A percentile compares a stretch with the other conserved stretches of the same genome.
These are phyloP conservation scores for Endomychus coccineus DNA, from an alignment of 2,888 invertebrate genomes.

Conservation along the genomic window DNA sequence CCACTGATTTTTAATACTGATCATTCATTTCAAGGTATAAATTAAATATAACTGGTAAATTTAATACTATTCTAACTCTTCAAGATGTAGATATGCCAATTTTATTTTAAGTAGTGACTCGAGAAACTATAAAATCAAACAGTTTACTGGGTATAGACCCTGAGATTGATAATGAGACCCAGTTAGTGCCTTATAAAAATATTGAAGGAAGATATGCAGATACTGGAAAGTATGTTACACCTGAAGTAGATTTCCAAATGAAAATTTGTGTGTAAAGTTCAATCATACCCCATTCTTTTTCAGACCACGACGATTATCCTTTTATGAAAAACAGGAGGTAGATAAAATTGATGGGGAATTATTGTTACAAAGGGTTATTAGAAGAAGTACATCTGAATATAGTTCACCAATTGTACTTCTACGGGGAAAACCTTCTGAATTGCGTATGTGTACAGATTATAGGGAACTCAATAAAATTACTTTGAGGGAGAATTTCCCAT, in stretches of 20 bases:
- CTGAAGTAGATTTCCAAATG: conserved; percentile 5
- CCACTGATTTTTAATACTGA: no score
- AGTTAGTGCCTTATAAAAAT: no score
- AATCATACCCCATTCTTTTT: conserved; percentile 12
- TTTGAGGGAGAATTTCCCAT: conserved; percentile 22
- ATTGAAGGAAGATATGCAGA: no score
- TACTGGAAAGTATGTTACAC: no score
- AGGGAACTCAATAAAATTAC: conserved; percentile 26
- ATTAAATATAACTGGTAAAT: no score
- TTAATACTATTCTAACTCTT: no score
- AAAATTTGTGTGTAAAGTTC: conserved; percentile 2
- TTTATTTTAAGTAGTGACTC: no score
- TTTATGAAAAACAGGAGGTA: conserved; percentile 17
- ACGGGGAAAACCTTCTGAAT: conserved; percentile 23
- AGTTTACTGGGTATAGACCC: no score
- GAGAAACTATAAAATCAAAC: no score
- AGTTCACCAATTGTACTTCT: conserved; percentile 24
- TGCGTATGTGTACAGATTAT: conserved; percentile 29
- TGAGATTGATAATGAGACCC: no score
- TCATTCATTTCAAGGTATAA: no score
- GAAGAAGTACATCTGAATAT: conserved; percentile 31
- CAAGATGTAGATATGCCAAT: no score
- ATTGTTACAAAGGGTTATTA: conserved; percentile 19
- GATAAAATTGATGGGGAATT: conserved; percentile 19
- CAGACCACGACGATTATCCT: conserved; percentile 21